A percentile compares a stretch with the other conserved stretches of the same genome.
Evolutionary conservation across 2,113 vertebrate genomes (phyloP).

Genomic region (Chrysemys picta): DNA sequence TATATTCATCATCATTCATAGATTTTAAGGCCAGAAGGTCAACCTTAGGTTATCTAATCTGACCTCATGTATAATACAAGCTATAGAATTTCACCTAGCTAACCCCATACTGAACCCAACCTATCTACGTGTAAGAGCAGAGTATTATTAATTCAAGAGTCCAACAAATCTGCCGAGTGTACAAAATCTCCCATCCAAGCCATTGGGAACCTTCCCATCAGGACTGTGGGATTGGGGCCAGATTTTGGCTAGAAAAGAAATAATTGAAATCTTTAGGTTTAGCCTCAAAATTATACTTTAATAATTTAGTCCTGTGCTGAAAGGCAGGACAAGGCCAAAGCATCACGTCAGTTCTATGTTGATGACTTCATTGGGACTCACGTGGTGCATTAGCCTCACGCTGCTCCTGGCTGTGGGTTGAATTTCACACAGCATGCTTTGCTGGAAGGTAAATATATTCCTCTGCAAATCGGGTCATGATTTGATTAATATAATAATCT

Average conservation of each 20-base stretch:
- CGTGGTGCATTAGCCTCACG: background rate
- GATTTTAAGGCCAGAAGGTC: slow-evolving; percentile 43
- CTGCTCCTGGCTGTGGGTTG: background rate
- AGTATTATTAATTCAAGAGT: slow-evolving; percentile 6
- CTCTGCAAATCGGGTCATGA: background rate
- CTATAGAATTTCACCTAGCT: slow-evolving; percentile 15
- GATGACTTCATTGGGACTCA: background rate
- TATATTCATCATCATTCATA: background rate
- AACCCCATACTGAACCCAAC: background rate
- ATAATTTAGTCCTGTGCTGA: background rate
- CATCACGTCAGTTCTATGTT: background rate
- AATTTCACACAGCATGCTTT: background rate
- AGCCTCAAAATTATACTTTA: background rate
- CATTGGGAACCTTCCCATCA: background rate
- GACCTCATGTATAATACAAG: background rate
- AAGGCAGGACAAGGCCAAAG: background rate
- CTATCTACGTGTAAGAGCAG: slow-evolving; percentile 22
- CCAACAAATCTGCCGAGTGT: slow-evolving; percentile 21
- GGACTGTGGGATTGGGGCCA: background rate
- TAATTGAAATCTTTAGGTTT: background rate
- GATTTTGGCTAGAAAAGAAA: background rate
- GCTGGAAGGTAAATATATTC: background rate
- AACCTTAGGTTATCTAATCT: slow-evolving; percentile 33
- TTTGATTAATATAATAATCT: background rate
- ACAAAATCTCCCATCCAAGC: slow-evolving; percentile 26